Evolutionary conservation across 2,888 invertebrate species (phyloP).

Genomic region (Liopterus haemorrhoidalis): DNA sequence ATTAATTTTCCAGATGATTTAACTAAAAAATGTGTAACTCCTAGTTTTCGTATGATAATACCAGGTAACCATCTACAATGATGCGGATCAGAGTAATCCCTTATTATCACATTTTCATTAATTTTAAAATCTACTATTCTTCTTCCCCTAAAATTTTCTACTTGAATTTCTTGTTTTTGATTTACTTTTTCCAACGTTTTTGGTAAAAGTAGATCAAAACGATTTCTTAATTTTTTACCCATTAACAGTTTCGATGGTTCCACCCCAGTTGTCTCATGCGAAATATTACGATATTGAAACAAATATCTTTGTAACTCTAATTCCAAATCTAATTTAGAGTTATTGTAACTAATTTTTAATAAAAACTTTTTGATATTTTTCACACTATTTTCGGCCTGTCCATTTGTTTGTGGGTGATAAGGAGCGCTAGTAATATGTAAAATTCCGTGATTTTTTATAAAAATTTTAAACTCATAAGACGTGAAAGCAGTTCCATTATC

Average conservation of each 20-base stretch:
- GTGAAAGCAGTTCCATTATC: conserved; percentile 1
- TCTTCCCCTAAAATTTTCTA: no score
- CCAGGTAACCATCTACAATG: no score
- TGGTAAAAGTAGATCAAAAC: not conserved
- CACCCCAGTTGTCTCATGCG: not conserved
- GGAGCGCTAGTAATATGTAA: no score
- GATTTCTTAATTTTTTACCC: not conserved
- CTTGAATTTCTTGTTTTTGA: not conserved
- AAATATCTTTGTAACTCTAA: conserved; percentile 7
- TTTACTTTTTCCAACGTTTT: not conserved
- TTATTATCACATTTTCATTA: no score
- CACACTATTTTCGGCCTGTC: conserved; percentile 1
- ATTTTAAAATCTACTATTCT: no score
- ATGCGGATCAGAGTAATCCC: no score
- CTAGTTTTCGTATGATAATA: no score
- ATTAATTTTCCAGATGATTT: no score
- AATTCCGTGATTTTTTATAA: no score
- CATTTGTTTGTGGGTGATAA: conserved; percentile 3
- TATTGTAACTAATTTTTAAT: conserved; percentile 3
- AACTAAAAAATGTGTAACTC: no score
- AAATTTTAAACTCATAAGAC: conserved; percentile 1
- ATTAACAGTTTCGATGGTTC: conserved; percentile 2
- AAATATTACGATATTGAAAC: not conserved
- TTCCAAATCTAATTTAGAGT: not conserved
- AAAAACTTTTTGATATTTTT: conserved; percentile 1